Conservation (phyloP, 2,113 vertebrate genomes). For the Pongo pygmaeus region DNA sequence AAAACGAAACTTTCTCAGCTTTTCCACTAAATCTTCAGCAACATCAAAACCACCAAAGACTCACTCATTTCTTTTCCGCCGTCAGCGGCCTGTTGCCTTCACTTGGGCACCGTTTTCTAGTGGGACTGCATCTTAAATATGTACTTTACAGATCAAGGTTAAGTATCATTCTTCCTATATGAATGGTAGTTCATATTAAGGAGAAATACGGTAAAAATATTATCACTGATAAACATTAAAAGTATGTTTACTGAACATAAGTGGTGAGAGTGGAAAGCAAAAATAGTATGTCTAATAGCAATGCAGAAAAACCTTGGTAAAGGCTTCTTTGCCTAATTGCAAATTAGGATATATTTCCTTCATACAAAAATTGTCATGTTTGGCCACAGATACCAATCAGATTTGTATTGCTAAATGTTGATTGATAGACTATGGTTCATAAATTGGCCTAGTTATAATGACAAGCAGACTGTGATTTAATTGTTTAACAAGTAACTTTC, state of each 20-base stretch:
- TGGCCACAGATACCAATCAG: neutral
- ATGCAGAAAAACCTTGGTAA: neutral
- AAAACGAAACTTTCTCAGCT: constrained; percentile 95
- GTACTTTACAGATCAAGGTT: neutral
- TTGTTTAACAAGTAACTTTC: constrained; percentile 9
- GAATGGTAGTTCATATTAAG: neutral
- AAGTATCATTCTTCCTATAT: neutral
- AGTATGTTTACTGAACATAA: neutral
- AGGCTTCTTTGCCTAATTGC: neutral
- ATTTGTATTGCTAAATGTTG: constrained; percentile 43
- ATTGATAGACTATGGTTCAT: neutral
- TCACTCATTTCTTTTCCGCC: constrained; percentile 84
- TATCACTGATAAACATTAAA: neutral
- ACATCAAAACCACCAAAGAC: constrained; percentile 97
- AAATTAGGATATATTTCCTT: constrained; percentile 10
- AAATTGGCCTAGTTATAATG: neutral
- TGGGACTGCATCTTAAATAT: neutral
- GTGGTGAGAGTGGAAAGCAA: no score
- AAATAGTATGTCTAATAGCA: neutral
- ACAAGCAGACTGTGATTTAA: neutral
- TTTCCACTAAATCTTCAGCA: constrained; percentile 94
- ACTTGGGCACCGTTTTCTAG: no score
- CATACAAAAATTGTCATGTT: neutral
- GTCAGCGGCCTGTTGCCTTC: no score
- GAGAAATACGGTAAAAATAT: neutral